Percentiles rank a stretch among this genome's conserved stretches.
These are phyloP conservation scores for Chelon auratus DNA, from an alignment of 2,797 vertebrate genomes.

Conservation along the genomic window DNA sequence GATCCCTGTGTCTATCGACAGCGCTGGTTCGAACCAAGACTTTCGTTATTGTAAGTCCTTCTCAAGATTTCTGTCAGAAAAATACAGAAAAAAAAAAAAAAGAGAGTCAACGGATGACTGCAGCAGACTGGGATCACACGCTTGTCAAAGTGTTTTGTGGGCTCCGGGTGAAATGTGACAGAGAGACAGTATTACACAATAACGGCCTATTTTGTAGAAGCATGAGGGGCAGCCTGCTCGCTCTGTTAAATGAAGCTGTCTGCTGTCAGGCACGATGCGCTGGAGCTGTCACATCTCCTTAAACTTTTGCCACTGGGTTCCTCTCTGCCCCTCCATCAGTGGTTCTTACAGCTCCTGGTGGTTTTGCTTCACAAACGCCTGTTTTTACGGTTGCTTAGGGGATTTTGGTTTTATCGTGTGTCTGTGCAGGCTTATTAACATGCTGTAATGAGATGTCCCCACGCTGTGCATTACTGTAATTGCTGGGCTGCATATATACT, in stretches of 20 bases:
- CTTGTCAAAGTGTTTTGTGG: conserved; percentile 41
- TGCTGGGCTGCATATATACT: conserved; percentile 7
- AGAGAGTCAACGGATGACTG: neutral
- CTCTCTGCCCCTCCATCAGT: neutral
- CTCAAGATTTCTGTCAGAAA: neutral
- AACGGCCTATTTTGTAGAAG: conserved; percentile 25
- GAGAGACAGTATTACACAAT: conserved; percentile 23
- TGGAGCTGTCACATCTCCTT: conserved; percentile 59
- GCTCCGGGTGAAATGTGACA: conserved; percentile 41
- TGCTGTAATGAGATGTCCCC: conserved; percentile 43
- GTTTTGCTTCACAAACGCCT: neutral
- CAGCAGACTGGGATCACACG: conserved; percentile 16
- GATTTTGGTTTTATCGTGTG: conserved; percentile 20
- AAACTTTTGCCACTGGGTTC: conserved; percentile 53
- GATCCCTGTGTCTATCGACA: neutral
- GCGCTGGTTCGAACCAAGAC: neutral
- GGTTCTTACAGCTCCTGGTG: neutral
- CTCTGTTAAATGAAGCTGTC: conserved; percentile 66
- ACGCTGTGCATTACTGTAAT: conserved; percentile 32
- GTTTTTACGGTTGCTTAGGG: conserved; percentile 6
- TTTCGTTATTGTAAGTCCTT: neutral
- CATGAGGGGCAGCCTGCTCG: conserved; percentile 4
- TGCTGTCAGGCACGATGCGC: conserved; percentile 55
- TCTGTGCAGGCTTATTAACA: conserved; percentile 32
- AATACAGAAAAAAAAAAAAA: neutral